Conservation (phyloP, 2,888 invertebrate genomes). For the Zaprionus bogoriensis region DNA sequence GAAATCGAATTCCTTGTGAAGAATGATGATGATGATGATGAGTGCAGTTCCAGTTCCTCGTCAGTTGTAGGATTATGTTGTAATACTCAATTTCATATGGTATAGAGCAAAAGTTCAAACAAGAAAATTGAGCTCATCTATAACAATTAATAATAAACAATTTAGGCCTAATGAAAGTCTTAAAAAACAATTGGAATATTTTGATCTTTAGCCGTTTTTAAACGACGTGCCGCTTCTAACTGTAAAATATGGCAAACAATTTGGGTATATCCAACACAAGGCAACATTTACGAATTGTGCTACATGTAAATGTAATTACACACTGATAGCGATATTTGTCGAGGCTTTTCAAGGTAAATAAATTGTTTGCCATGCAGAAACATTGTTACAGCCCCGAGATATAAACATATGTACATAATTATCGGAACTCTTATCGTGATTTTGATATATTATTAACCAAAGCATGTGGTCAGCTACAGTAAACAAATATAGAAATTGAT, state of each 20-base stretch:
- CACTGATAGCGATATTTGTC: slow-evolving; percentile 10
- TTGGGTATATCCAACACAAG: slow-evolving; percentile 1
- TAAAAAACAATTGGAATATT: slow-evolving; percentile 38
- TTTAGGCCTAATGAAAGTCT: slow-evolving; percentile 17
- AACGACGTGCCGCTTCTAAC: neutral
- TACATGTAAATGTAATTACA: slow-evolving; percentile 18
- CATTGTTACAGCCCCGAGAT: slow-evolving; percentile 16
- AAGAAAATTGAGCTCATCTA: slow-evolving; percentile 8
- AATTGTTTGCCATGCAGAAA: slow-evolving; percentile 9
- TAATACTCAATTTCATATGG: too few species aligned
- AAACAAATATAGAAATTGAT: neutral
- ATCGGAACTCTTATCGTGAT: slow-evolving; percentile 23
- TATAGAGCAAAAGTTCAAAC: neutral
- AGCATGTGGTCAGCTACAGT: slow-evolving; percentile 33
- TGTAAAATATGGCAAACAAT: slow-evolving; percentile 1
- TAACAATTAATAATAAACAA: neutral
- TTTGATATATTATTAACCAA: slow-evolving; percentile 29
- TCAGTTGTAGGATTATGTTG: too few species aligned
- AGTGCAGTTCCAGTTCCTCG: too few species aligned
- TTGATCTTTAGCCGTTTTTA: neutral
- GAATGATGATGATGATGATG: neutral
- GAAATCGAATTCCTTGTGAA: neutral
- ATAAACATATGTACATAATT: slow-evolving; percentile 3
- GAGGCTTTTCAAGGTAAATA: slow-evolving; percentile 29
- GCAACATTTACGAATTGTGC: neutral